Evolutionary conservation across 2,113 vertebrate genomes (phyloP).

Genomic region (Lepidothrix coronata): DNA sequence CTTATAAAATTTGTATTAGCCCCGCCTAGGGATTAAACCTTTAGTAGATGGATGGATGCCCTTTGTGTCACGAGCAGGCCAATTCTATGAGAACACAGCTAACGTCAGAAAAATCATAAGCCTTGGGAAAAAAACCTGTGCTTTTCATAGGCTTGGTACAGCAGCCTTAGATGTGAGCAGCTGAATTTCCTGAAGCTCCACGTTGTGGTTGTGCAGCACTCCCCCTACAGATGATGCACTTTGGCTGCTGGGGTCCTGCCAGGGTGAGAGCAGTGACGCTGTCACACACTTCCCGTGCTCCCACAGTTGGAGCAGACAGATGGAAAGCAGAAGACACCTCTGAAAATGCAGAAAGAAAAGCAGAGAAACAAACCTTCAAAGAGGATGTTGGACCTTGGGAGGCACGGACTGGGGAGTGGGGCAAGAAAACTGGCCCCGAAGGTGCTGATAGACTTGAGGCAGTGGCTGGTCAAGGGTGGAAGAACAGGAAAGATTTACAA

Average conservation of each 20-base stretch:
- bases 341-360: neutral
- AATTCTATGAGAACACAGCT: neutral
- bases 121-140: neutral
- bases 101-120: neutral
- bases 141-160: neutral
- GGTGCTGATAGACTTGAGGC: neutral
- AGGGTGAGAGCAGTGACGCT: accelerated
- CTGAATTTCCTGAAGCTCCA: neutral
- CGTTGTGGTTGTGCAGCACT: neutral
- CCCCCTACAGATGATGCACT: neutral
- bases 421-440: neutral
- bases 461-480: neutral
- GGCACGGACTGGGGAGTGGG: neutral
- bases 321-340: neutral
- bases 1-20: neutral
- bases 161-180: neutral
- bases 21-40: neutral
- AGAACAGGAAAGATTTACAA: neutral
- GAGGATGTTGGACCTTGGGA: neutral
- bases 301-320: accelerated
- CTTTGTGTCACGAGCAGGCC: neutral
- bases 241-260: neutral
- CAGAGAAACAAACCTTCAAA: neutral
- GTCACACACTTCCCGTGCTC: neutral
- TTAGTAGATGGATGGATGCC: neutral